These are phyloP conservation scores for Caenorhabditis doughertyi DNA, from an alignment of 2,888 invertebrate species.

Conservation along the genomic window DNA sequence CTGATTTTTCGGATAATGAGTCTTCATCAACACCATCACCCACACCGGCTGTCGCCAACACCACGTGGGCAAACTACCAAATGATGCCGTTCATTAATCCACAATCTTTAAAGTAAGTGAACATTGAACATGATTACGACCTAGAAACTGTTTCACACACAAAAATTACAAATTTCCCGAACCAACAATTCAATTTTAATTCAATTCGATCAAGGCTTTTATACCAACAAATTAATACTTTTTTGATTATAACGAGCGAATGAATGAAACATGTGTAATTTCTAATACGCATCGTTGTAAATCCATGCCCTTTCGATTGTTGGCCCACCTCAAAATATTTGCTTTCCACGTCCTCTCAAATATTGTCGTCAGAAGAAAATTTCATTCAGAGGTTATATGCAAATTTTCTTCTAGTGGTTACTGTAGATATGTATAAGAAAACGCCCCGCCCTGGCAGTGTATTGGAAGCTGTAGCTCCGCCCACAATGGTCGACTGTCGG, in stretches of 20 bases:
- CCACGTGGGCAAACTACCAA: constrained; percentile 17
- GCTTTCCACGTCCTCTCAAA: constrained; percentile 38
- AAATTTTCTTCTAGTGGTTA: constrained; percentile 36
- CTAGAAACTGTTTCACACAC: background rate
- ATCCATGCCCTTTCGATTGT: constrained; percentile 15
- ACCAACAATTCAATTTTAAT: background rate
- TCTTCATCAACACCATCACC: constrained; percentile 38
- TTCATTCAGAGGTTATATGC: constrained; percentile 46
- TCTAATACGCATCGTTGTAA: constrained; percentile 5
- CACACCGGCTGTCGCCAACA: background rate
- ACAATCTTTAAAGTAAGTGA: constrained; percentile 52
- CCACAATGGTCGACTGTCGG: constrained; percentile 3
- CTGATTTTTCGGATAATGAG: constrained; percentile 62
- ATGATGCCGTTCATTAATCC: constrained; percentile 53
- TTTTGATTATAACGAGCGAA: background rate
- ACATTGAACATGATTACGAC: background rate
- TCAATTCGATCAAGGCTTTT: background rate
- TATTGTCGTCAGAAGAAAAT: constrained; percentile 30
- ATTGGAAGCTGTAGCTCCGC: constrained; percentile 41
- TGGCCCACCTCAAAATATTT: constrained; percentile 33
- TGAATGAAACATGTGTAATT: background rate
- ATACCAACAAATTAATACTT: background rate
- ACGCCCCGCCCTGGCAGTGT: constrained; percentile 33
- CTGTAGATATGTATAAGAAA: constrained; percentile 26
- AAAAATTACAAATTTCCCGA: background rate